Conservation (phyloP, 2,888 invertebrate genomes). For the Cordilura impudica region DNA sequence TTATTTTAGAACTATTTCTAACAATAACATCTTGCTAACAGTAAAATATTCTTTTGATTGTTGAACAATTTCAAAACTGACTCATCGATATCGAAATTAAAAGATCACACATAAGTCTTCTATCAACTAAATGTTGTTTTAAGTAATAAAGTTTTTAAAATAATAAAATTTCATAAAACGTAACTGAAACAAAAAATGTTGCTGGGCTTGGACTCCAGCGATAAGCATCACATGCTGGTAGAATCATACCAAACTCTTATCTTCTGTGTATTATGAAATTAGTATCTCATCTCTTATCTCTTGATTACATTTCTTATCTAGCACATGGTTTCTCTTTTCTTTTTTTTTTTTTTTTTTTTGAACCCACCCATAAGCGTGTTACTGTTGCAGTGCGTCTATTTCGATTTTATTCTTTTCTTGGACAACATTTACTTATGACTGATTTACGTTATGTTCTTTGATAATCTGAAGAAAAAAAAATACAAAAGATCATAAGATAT, state of each 20-base stretch:
- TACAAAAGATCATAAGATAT: neutral
- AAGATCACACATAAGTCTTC: too few species aligned
- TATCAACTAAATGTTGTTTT: too few species aligned
- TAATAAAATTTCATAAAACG: too few species aligned
- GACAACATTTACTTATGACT: neutral
- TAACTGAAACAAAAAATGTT: too few species aligned
- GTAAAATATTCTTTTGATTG: too few species aligned
- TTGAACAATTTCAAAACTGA: too few species aligned
- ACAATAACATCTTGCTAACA: too few species aligned
- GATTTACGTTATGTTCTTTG: neutral
- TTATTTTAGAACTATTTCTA: too few species aligned
- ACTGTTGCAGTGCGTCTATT: constrained; percentile 34
- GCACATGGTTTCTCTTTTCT: neutral
- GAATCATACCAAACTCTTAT: neutral
- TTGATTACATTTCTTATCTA: neutral
- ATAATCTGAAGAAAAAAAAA: neutral
- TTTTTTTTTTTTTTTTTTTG: too few species aligned
- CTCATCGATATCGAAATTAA: too few species aligned
- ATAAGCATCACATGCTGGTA: neutral
- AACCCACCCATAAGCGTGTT: neutral
- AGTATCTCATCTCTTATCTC: neutral
- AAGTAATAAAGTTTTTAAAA: too few species aligned
- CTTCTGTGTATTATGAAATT: neutral
- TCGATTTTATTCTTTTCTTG: neutral
- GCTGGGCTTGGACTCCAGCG: too few species aligned